A percentile compares a stretch with the other conserved stretches of the same genome.
Evolutionary conservation across 2,888 invertebrate genomes (phyloP).

Genomic region (Chrysolina americana): DNA sequence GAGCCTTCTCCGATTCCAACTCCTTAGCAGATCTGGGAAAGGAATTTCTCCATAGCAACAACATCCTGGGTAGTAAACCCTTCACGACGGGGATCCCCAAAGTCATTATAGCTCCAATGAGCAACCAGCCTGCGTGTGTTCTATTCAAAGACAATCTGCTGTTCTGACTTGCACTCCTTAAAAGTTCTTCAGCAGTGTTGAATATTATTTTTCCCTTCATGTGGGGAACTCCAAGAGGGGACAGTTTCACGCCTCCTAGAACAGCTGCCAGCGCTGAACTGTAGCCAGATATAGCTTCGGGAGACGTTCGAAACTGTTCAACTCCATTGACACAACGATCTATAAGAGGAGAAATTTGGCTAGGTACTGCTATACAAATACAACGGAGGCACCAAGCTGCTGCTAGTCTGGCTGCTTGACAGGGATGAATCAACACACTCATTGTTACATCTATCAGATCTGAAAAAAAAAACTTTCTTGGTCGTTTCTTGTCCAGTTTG

Average conservation of each 20-base stretch:
- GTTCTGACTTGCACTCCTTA: constrained; percentile 97
- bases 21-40: constrained; percentile 98
- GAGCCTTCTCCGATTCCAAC: constrained; percentile 94
- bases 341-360: constrained; percentile 93
- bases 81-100: constrained; percentile 93
- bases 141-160: constrained; percentile 94
- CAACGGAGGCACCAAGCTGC: constrained; percentile 96
- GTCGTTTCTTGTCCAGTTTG: too few relatives aligned
- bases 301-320: constrained; percentile 90
- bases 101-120: constrained; percentile 97
- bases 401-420: constrained; percentile 92
- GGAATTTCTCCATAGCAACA: constrained; percentile 96
- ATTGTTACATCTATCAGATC: constrained; percentile 84
- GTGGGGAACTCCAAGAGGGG: constrained; percentile 95
- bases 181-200: constrained; percentile 95
- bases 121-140: constrained; percentile 97
- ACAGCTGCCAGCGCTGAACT: constrained; percentile 95
- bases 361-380: constrained; percentile 93
- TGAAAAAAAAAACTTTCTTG: constrained; percentile 58
- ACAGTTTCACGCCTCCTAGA: constrained; percentile 90
- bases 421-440: constrained; percentile 93
- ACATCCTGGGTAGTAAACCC: constrained; percentile 92
- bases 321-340: constrained; percentile 91
- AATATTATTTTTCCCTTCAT: constrained; percentile 98
- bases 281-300: constrained; percentile 91